phyloP scores from a whole-genome alignment of 92 coral and sea anemone genomes.

The Epizoanthus ramosus region DNA sequence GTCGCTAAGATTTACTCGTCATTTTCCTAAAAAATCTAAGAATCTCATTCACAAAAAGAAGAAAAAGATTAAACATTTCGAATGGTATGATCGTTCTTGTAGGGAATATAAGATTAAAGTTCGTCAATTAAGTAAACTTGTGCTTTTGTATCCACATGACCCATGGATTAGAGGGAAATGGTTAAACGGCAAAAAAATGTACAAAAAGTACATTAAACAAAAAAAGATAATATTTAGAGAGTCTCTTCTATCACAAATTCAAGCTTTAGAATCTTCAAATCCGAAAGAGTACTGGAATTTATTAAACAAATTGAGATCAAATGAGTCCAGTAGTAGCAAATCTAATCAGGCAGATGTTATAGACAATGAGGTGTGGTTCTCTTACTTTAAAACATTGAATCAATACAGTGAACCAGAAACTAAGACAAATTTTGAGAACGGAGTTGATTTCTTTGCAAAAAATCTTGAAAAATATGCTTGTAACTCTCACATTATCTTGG shows the following conservation, averaged over 20 bases:
- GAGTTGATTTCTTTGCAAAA: neutral
- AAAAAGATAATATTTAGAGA: neutral
- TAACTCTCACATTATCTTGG: neutral
- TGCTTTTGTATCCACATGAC: neutral
- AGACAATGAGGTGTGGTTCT: neutral
- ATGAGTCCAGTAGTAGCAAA: too few species aligned
- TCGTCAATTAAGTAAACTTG: neutral
- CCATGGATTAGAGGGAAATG: neutral
- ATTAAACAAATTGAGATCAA: too few species aligned
- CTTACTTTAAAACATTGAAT: neutral
- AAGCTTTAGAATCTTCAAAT: too few species aligned
- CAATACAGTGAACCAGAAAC: too few species aligned
- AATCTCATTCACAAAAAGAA: neutral
- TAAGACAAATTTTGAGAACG: too few species aligned
- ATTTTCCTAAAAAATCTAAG: neutral
- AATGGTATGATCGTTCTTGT: constrained; percentile 6
- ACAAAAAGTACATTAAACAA: neutral
- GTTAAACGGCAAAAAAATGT: neutral
- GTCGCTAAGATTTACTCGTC: neutral
- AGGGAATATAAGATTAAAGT: neutral
- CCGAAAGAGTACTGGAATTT: too few species aligned
- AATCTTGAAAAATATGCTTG: neutral
- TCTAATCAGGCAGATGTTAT: too few species aligned
- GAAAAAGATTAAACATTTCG: neutral
- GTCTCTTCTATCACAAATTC: neutral